Conservation (phyloP, 2,888 invertebrate species). For the Iselma pallidipennis region DNA sequence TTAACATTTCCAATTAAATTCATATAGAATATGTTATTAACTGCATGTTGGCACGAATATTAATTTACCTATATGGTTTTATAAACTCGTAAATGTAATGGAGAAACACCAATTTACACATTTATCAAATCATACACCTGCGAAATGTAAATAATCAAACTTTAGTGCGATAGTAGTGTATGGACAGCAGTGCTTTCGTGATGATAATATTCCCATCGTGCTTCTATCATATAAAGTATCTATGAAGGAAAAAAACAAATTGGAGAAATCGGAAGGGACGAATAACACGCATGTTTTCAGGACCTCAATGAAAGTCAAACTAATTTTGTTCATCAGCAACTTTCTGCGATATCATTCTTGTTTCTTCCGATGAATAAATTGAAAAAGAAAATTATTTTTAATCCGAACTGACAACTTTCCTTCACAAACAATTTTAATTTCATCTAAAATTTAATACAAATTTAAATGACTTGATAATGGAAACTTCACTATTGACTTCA, state of each 20-base stretch:
- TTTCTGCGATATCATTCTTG: too few species aligned
- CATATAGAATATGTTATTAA: slow-evolving; percentile 12
- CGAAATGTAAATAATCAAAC: slow-evolving; percentile 23
- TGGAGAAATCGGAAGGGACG: neutral
- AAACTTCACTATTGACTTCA: too few species aligned
- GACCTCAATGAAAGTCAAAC: too few species aligned
- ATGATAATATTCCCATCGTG: slow-evolving; percentile 8
- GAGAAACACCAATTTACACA: slow-evolving; percentile 26
- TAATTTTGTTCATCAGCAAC: too few species aligned
- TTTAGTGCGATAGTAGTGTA: neutral
- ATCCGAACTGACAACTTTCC: too few species aligned
- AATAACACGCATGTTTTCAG: neutral
- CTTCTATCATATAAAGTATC: neutral
- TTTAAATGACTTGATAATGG: too few species aligned
- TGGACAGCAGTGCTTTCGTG: slow-evolving; percentile 16
- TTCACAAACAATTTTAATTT: too few species aligned
- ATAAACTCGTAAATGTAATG: slow-evolving; percentile 29
- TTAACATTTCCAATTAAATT: slow-evolving; percentile 20
- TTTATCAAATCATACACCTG: slow-evolving; percentile 27
- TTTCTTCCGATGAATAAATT: too few species aligned
- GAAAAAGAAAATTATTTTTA: too few species aligned
- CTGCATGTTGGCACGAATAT: slow-evolving; percentile 26
- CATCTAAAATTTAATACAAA: too few species aligned
- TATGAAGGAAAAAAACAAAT: neutral
- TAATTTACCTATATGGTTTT: slow-evolving; percentile 27